Evolutionary conservation across 1,140 invertebrate species (phyloP), one percentile per base, ranked within the genome.

Genomic region (Holotrichia oblita): DNA sequence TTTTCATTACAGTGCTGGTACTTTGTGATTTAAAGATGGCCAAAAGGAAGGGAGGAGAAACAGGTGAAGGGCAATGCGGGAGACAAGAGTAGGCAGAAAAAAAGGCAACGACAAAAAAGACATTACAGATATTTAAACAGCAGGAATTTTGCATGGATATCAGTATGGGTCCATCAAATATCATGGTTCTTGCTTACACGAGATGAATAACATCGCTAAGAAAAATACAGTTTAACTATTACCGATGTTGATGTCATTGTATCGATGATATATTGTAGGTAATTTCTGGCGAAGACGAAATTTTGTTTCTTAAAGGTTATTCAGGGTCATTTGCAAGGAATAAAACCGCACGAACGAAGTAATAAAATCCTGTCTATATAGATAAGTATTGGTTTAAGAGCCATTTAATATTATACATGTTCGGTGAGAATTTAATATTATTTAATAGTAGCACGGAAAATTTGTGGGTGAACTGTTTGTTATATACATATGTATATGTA

Each of bases 131-230:
- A 69, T 69, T 69, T 69, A 69, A 69, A 69, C 61, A 69, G 61
- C 61, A 34, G 61, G 61, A 69, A 69, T 69, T 69, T 69, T 69
- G 61, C 61, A 69, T 69, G 61, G 61, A 69, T 69, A 69, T 69
- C 61, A 69, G 61, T 69, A 34, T 69, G 61, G 61, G 61, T 69
- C 61, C 61, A 69, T 69, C 61, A 69, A 69, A 69, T 69, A 69
- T 69, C 61, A 24, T 34, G 61, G 22, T 27, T 69, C 22, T 69
- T 69, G 22, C 61, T 10, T 69, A 69, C 61, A 24, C 8, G 61
- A 69, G 61, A 69, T 69, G 20, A 69, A 69, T 69, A 69, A 69
- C 61, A 27, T 22, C 61, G 27, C 10, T 9, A 34, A 9, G 61
- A 69, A 69, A 69, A 69, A 27, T 69, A 69, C 61, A 69, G 27